Percentiles rank a stretch among this genome's conserved stretches.
These are phyloP conservation scores for Campylomormyrus tamandua DNA, from an alignment of 2,113 vertebrate species.

Conservation along the genomic window DNA sequence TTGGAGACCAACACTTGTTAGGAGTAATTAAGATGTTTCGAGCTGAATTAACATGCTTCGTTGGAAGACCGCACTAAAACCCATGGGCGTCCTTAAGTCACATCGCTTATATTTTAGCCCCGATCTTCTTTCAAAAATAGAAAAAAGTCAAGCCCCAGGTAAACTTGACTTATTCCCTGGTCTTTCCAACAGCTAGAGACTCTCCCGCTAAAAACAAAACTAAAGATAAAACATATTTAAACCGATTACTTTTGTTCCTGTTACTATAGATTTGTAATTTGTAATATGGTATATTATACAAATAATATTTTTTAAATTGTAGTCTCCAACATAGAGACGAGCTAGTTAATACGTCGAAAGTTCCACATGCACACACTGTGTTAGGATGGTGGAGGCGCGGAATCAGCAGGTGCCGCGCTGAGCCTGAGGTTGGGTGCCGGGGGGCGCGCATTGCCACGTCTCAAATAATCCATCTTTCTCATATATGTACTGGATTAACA, in stretches of 20 bases:
- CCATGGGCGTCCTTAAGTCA: not conserved
- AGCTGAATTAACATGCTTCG: not conserved
- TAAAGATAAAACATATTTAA: not conserved
- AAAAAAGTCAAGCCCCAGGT: no score
- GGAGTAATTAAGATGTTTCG: not conserved
- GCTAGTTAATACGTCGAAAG: not conserved
- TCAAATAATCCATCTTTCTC: not conserved
- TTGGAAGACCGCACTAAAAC: not conserved
- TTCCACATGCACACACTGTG: not conserved
- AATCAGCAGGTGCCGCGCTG: not conserved
- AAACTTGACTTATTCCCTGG: no score
- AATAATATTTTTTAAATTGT: not conserved
- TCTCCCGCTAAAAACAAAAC: not conserved
- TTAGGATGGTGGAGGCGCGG: not conserved
- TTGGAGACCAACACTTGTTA: not conserved
- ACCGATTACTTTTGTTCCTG: not conserved
- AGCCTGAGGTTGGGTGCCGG: not conserved
- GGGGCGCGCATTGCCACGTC: no score
- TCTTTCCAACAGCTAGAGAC: no score
- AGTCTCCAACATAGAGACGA: not conserved
- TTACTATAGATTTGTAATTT: not conserved
- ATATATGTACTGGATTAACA: not conserved
- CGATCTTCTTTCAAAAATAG: no score
- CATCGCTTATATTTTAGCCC: no score
- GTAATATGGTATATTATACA: not conserved